Base-by-base conservation (phyloP, 2,797 vertebrate genomes). In the Hydrolagus colliei region DNA sequence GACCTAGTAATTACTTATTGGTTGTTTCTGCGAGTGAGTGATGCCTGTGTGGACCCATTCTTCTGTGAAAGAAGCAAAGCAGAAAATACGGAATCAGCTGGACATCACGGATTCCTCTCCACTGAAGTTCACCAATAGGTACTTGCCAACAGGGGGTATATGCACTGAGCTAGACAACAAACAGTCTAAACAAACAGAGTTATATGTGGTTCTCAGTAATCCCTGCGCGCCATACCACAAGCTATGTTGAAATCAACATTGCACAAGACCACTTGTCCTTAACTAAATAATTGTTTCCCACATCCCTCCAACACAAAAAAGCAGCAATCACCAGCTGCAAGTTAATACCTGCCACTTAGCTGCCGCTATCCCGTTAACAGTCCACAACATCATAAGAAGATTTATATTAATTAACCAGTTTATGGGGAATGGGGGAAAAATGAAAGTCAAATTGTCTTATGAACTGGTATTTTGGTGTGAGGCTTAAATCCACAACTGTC, bases 41-140 rank as follows among this genome's bases (percentile, higher is more conserved):
- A 27, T 27, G 27, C 6, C 41, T 6, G 41, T 52, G 41, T 52
- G 41, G 41, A 6, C 41, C 6, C 41, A 52, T 52, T 52, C 41
- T 52, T 52, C 41, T 52, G 41, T 52, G 41, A 52, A 52, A 52
- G 41, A 52, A 52, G 6, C 41, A 3, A 52, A 52, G 41, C 41
- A 52, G 3, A 6, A 27, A 27, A 27, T 20, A n/a, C 11, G 9
- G 65, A 3, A 67, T 27, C 32, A 27, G 20, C 12, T 65, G 61
- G 65, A 62, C 62, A 77, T 77, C 20, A 2, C 8, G 52, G 52
- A 77, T 35, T 11, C 52, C 52, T 77, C 41, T 10, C 16, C 41
- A 61, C 35, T 80, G n/a, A 82, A 82, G 35, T 9, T 82, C 78
- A 67, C 63, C 65, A 84, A 61, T 84, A 16, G 20, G 27, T 41